Conservation (phyloP, 2,113 vertebrate genomes). For the Psammodynastes pulverulentus region DNA sequence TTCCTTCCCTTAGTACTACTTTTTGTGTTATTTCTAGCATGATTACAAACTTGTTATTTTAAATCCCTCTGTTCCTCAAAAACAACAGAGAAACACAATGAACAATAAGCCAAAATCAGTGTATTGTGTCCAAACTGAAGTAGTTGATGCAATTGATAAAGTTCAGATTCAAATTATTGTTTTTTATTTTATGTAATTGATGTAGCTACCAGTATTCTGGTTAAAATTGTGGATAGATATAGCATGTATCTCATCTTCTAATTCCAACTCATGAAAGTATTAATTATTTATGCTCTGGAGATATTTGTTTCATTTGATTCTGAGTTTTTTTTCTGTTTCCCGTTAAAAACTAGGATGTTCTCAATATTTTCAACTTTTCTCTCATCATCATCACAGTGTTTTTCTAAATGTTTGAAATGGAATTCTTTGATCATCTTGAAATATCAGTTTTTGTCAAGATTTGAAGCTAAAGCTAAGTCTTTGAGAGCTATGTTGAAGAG, state of each 20-base stretch:
- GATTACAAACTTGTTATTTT: neutral
- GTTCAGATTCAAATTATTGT: neutral
- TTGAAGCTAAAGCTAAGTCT: neutral
- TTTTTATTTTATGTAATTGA: too few relatives aligned
- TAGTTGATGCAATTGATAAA: neutral
- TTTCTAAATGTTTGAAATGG: constrained; percentile 30
- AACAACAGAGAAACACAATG: neutral
- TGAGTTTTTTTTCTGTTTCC: neutral
- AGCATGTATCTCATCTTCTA: neutral
- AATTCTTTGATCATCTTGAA: constrained; percentile 27
- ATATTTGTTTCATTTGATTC: neutral
- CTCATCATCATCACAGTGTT: neutral
- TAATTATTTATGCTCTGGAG: neutral
- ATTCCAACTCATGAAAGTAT: neutral
- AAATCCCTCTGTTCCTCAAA: neutral
- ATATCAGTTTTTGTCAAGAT: constrained; percentile 18
- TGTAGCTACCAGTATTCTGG: neutral
- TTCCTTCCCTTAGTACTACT: too few relatives aligned
- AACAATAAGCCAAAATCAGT: neutral
- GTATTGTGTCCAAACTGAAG: neutral
- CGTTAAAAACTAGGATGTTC: neutral
- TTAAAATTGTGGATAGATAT: neutral
- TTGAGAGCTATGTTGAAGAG: neutral
- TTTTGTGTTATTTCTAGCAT: neutral
- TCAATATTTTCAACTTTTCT: neutral